These are phyloP conservation scores for Asobara japonica DNA, from an alignment of 1,140 invertebrate species.

Conservation along the genomic window DNA sequence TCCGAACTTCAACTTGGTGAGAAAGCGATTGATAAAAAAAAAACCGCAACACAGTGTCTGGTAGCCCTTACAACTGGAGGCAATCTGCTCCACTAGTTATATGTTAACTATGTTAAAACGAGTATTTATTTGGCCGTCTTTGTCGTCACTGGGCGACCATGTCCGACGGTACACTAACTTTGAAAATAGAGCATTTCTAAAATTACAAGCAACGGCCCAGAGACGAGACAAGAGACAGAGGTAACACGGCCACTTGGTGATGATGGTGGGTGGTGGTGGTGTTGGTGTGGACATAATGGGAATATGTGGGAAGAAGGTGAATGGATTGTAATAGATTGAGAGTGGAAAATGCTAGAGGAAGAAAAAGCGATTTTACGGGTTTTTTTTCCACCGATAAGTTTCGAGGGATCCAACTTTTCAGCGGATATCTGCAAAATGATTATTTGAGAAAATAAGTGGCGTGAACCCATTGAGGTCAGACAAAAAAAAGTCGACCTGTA, in stretches of 20 bases:
- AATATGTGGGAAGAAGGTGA: neutral
- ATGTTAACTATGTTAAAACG: neutral
- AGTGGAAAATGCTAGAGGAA: too few relatives aligned
- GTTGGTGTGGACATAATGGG: slow-evolving; percentile 3
- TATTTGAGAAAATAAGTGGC: too few relatives aligned
- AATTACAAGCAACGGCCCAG: slow-evolving; percentile 29
- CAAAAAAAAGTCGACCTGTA: too few relatives aligned
- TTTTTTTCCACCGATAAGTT: too few relatives aligned
- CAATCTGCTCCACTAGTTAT: slow-evolving; percentile 11
- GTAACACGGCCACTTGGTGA: neutral
- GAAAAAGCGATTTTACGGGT: too few relatives aligned
- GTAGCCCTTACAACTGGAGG: neutral
- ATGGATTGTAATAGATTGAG: too few relatives aligned
- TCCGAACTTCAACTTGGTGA: neutral
- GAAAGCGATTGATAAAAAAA: slow-evolving; percentile 9
- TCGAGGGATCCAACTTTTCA: too few relatives aligned
- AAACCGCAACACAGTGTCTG: neutral
- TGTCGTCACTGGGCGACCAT: slow-evolving; percentile 18
- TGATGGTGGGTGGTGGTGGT: neutral
- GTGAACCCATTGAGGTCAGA: too few relatives aligned
- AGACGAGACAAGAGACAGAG: slow-evolving; percentile 20
- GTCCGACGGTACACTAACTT: slow-evolving; percentile 28
- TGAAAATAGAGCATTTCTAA: slow-evolving; percentile 34
- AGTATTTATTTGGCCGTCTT: neutral
- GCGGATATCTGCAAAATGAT: too few relatives aligned